phyloP scores from a whole-genome alignment of 2,113 vertebrate species.

The Pampusana beccarii region DNA sequence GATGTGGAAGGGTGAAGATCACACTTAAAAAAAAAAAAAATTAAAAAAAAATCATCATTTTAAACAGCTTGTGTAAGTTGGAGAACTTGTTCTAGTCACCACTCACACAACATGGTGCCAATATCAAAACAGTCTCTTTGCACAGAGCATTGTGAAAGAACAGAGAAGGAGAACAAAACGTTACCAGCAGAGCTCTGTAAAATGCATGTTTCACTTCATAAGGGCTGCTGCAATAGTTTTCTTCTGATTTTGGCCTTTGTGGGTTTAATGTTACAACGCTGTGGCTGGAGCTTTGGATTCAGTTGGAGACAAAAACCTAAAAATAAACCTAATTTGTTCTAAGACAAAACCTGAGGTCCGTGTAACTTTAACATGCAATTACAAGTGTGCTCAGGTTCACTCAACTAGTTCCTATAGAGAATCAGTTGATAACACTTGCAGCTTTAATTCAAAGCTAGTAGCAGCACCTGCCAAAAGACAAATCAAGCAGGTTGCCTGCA shows the following conservation, averaged over 20 bases:
- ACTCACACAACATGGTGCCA: not conserved
- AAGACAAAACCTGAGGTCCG: not conserved
- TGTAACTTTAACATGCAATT: not conserved
- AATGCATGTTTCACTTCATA: not conserved
- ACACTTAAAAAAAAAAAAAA: too few species aligned
- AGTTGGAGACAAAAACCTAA: conserved; percentile 3
- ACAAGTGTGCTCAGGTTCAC: not conserved
- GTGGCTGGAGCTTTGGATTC: not conserved
- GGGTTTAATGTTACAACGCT: not conserved
- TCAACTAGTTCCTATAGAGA: not conserved
- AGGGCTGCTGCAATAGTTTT: not conserved
- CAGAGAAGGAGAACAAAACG: not conserved
- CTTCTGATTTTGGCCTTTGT: conserved; percentile 28
- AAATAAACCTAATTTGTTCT: conserved; percentile 27
- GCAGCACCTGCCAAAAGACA: not conserved
- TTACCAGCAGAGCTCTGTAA: not conserved
- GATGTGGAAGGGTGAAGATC: not conserved
- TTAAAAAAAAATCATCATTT: not conserved
- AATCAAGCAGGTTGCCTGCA: not conserved
- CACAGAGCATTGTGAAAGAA: not conserved
- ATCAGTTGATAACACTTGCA: not conserved
- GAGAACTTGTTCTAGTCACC: not conserved
- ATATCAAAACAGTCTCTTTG: not conserved
- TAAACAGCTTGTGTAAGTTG: not conserved
- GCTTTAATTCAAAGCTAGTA: conserved; percentile 9